Base-by-base conservation (phyloP, 2,113 vertebrate genomes). In the Tichodroma muraria region DNA sequence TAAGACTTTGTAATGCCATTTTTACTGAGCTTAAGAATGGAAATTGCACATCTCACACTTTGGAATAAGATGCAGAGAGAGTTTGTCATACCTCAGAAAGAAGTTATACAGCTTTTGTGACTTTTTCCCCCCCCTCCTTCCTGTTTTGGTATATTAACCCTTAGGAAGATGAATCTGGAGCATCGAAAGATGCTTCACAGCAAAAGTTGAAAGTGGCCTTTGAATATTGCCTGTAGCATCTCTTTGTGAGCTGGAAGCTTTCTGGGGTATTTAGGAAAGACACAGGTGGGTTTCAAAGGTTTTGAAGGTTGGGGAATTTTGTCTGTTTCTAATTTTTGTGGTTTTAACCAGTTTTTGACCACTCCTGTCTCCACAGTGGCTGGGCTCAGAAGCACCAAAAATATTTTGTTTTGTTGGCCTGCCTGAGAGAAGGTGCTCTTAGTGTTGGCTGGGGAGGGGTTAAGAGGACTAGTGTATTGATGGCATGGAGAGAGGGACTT, bases 11-110 rank as follows among this genome's bases (percentile, higher is more conserved):
- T 90, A 35, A 66, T 75, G 37, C 42, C 38, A 5, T 89, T 94
- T 93, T 86, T 89, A 88, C 54, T 91, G 94, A 93, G 70, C 79
- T 79, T 81, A 52, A 95, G 86, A 63, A 81, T 89, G 80, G 87
- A 91, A 85, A 88, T 64, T 83, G 44, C 23, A 71, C 85, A 68
- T 94, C 79, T 82, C 42, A 80, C 77, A 40, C 71, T 73, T 91
- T 61, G 71, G 87, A 88, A 70, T 81, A 44, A 13, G 71, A 73
- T 45, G 71, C 76, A 93, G 68, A 85, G 76, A 63, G 71, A 63
- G 31, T 68, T 44, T 80, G 50, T 84, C 35, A 35, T 33, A 60
- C 60, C 52, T 63, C 3, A 14, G 49, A 80, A 88, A 92, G 75
- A 80, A 90, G 37, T 79, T 59, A 49, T 7, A 59, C 23, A 42